Base-by-base conservation (phyloP, 2,797 vertebrate genomes). In the Lateolabrax maculatus region DNA sequence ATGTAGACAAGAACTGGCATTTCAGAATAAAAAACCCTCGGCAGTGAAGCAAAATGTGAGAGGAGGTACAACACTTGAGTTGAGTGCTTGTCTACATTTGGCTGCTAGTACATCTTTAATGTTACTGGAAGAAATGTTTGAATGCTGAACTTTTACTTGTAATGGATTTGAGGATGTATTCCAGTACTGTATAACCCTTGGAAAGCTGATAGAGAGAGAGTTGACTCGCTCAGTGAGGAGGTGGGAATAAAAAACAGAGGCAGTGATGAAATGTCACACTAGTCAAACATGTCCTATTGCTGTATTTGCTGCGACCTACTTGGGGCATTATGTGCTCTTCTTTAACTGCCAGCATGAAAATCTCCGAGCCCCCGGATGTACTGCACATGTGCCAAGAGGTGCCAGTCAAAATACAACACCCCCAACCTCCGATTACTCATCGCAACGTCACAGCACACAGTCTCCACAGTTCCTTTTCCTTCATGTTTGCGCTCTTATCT, bases 251-350 rank as follows among this genome's bases (percentile, higher is more conserved):
- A 27, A 60, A 44, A 11, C 60, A 56, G 25, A 72, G 46, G 55
- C 34, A 12, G 2, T 2, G 51, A 58, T 25, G 67, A 76, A 66
- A 62, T 37, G 80, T 74, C 77, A 66, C 48, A 3, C 1, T 9
- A 44, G 58, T 73, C 71, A 62, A 48, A 57, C 52, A 19, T 51
- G 12, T 44, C 63, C 21, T 10, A 16, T 48, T 27, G 0, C 49
- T 13, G 37, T 3, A 2, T 56, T 48, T 16, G 37, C 71, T 68
- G 36, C 37, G 63, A 63, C 83, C 79, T 64, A 71, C 75, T 79
- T 64, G 19, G 15, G 43, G 31, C 19, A 34, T 46, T 53, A 12
- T 71, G 56, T 2, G 60, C 41, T 64, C 9, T 6, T 66, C 29
- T 77, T 56, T 70, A 57, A 80, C 52, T 66, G 27, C 2, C 34